Percentiles rank a stretch among this genome's conserved stretches.
phyloP scores from a whole-genome alignment of 1,140 invertebrate species.

The Ceratina calcarata region DNA sequence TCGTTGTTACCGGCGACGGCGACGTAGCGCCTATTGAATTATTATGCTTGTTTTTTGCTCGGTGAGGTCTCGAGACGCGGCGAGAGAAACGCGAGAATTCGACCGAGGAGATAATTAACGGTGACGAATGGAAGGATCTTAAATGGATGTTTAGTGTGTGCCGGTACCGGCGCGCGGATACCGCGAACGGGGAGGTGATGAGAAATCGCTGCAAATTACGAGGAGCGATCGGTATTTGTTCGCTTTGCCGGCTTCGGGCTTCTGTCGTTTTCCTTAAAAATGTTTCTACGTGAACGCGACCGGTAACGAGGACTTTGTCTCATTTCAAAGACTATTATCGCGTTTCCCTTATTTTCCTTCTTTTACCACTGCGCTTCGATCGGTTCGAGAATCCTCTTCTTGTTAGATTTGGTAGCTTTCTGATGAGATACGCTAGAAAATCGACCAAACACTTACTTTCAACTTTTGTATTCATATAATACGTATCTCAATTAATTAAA shows the following conservation, averaged over 20 bases:
- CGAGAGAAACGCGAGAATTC: conserved; percentile 21
- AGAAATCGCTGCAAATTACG: conserved; percentile 54
- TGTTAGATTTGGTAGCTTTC: too few species aligned
- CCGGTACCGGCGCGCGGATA: conserved; percentile 4
- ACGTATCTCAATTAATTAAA: too few species aligned
- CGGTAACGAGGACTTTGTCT: background rate
- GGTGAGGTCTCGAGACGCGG: background rate
- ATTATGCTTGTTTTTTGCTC: conserved; percentile 29
- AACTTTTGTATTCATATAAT: too few species aligned
- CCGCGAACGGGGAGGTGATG: conserved; percentile 25
- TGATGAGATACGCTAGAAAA: too few species aligned
- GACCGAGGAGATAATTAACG: conserved; percentile 48
- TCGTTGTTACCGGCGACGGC: conserved; percentile 41
- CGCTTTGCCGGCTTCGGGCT: background rate
- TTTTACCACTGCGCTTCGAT: conserved; percentile 14
- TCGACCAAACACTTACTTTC: too few species aligned
- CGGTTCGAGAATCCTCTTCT: background rate
- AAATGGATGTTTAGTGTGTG: conserved; percentile 55
- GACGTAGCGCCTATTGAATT: conserved; percentile 51
- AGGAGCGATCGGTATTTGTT: conserved; percentile 27
- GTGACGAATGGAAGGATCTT: conserved; percentile 43
- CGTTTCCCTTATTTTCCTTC: background rate
- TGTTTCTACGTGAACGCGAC: background rate
- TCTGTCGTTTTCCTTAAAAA: background rate
- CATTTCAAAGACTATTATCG: conserved; percentile 1